A percentile compares a stretch with the other conserved stretches of the same genome.
Evolutionary conservation across 2,888 invertebrate genomes (phyloP).

Genomic region (Corbicula japonica): DNA sequence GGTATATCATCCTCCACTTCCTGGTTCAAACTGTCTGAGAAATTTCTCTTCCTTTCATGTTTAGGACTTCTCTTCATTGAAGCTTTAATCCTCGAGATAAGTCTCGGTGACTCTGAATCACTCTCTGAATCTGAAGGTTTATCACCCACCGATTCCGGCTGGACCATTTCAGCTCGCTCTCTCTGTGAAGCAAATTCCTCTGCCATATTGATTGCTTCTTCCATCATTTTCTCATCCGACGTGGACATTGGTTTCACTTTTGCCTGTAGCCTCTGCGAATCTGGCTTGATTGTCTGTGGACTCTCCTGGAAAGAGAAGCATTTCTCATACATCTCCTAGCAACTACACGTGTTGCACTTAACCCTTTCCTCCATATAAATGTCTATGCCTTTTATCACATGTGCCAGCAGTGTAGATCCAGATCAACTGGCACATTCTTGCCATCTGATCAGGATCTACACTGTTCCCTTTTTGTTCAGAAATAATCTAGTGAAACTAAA

Average conservation of each 20-base stretch:
- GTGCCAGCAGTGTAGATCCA: too few relatives aligned
- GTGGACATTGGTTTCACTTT: slow-evolving; percentile 96
- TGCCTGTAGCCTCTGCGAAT: slow-evolving; percentile 74
- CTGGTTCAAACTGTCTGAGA: slow-evolving; percentile 91
- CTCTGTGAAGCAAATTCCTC: slow-evolving; percentile 92
- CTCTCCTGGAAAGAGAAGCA: slow-evolving; percentile 50
- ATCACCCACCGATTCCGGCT: slow-evolving; percentile 64
- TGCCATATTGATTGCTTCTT: slow-evolving; percentile 96
- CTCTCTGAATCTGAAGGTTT: slow-evolving; percentile 67
- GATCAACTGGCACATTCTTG: too few relatives aligned
- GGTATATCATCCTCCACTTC: slow-evolving; percentile 88
- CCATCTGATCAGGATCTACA: too few relatives aligned
- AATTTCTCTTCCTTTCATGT: slow-evolving; percentile 91
- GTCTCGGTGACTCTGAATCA: slow-evolving; percentile 72
- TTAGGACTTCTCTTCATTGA: slow-evolving; percentile 88
- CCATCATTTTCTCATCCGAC: slow-evolving; percentile 95
- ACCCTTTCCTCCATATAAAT: too few relatives aligned
- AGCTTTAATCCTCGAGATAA: slow-evolving; percentile 76
- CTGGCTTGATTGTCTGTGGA: slow-evolving; percentile 21
- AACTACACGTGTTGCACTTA: too few relatives aligned
- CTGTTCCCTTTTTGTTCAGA: too few relatives aligned
- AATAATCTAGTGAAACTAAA: too few relatives aligned
- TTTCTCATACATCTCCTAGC: too few relatives aligned
- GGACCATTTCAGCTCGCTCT: slow-evolving; percentile 64
- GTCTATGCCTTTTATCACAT: too few relatives aligned